phyloP scores from a whole-genome alignment of 2,888 invertebrate species.

The Odontothrips loti region DNA sequence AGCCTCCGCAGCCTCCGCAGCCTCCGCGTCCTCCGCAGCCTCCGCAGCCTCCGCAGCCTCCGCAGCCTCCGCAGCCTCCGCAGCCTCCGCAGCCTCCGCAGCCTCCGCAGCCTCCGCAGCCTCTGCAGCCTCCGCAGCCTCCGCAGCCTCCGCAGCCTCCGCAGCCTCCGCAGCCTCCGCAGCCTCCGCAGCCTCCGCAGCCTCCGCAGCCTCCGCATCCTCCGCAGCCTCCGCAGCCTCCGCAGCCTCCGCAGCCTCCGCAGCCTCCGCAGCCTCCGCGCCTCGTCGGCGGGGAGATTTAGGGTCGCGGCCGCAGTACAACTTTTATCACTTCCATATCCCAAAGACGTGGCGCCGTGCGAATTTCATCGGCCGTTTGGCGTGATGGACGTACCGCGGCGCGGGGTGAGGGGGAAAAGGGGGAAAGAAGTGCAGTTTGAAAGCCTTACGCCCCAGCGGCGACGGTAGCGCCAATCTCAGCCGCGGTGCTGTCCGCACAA shows the following conservation, averaged over 20 bases:
- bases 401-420: background rate
- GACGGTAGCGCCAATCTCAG: background rate
- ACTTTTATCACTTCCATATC: conserved; percentile 16
- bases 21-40: too few relatives aligned
- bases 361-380: background rate
- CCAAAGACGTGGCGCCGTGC: background rate
- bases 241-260: too few relatives aligned
- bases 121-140: background rate
- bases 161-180: too few relatives aligned
- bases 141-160: background rate
- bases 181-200: too few relatives aligned
- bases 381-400: background rate
- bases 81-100: too few relatives aligned
- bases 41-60: too few relatives aligned
- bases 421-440: too few relatives aligned
- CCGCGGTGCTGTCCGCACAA: too few relatives aligned
- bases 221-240: too few relatives aligned
- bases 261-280: too few relatives aligned
- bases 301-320: background rate
- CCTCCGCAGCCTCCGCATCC: too few relatives aligned
- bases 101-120: background rate
- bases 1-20: background rate
- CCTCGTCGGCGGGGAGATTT: background rate
- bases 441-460: background rate
- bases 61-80: too few relatives aligned